Evolutionary conservation across 2,797 vertebrate species (phyloP), one percentile per base, ranked within the genome.

Genomic region (Synanceia verrucosa): DNA sequence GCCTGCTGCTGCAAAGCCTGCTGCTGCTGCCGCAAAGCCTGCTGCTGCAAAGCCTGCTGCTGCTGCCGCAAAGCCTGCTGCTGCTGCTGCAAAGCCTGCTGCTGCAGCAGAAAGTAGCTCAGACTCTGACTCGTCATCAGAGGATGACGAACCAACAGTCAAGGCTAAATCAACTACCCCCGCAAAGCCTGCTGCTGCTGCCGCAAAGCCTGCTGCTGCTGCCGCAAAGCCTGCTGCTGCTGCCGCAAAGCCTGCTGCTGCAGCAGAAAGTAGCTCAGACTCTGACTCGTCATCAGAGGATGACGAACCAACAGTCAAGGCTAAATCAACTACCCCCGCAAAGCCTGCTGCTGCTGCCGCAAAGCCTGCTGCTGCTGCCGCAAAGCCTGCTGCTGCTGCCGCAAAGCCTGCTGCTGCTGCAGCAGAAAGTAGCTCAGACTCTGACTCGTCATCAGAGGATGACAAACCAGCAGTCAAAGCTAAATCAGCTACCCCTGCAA

Each of bases 231-330:
- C 47, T 3, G 50, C 73, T 3, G 78, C 70, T 0, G 62, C 74
- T 0, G 53, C 44, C 2, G 33, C 65, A 28, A 73, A 75, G 48
- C 34, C 34, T 18, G 44, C 71, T 3, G 68, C 50, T 14, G 57
- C 73, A 16, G 73, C 70, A 0, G 77, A 82, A 3, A 81, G 81
- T 56, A 34, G 73, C 56, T 85, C 70, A 13, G 63, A 65, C 19
- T 53, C 71, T 9, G 60, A 62, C 33, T 79, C 84, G 68, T n/a
- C 78, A 58, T 75, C 94, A 47, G 78, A 95, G 78, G 82, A 85
- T 4, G 62, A 75, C 13, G 69, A 57, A 2, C 72, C 82, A 2
- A 58, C 84, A 2, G 65, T 59, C 0, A 84, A 50, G 5, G 53
- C 53, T 28, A 82, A 62, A 3, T 37, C n/a, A n/a, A n/a, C 78